These are phyloP conservation scores for Cryptoblepharus egeriae DNA, from an alignment of 2,797 vertebrate genomes.

Conservation along the genomic window DNA sequence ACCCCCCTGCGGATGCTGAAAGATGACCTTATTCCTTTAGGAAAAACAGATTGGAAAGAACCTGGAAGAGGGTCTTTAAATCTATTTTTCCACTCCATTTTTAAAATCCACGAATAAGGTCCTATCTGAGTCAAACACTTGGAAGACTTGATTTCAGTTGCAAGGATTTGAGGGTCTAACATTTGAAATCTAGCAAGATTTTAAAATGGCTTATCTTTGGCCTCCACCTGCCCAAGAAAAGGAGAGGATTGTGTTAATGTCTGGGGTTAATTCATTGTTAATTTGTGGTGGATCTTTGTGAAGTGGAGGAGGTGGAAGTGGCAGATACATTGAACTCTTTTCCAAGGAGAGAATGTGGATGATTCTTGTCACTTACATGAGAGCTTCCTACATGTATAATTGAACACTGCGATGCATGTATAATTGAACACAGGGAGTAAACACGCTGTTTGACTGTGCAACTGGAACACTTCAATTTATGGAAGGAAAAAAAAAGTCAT, in stretches of 20 bases:
- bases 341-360: slow-evolving; percentile 40
- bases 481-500: slow-evolving; percentile 30
- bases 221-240: no score
- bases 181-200: no score
- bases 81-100: no score
- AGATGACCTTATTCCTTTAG: no score
- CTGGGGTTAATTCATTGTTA: not conserved
- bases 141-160: not conserved
- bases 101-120: no score
- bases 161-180: no score
- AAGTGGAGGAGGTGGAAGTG: slow-evolving; percentile 6
- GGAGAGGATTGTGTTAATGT: not conserved
- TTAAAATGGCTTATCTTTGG: no score
- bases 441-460: slow-evolving; percentile 67
- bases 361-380: slow-evolving; percentile 55
- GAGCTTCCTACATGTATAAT: slow-evolving; percentile 69
- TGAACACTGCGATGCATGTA: slow-evolving; percentile 67
- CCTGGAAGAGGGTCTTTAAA: no score
- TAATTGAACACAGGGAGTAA: slow-evolving; percentile 70
- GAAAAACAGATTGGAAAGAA: no score
- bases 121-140: not conserved
- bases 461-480: slow-evolving; percentile 54
- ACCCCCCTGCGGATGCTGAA: no score
- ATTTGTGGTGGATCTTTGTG: not conserved
- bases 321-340: not conserved